Base-by-base conservation (phyloP, 2,797 vertebrate genomes). In the Micropoecilia bifurca region DNA sequence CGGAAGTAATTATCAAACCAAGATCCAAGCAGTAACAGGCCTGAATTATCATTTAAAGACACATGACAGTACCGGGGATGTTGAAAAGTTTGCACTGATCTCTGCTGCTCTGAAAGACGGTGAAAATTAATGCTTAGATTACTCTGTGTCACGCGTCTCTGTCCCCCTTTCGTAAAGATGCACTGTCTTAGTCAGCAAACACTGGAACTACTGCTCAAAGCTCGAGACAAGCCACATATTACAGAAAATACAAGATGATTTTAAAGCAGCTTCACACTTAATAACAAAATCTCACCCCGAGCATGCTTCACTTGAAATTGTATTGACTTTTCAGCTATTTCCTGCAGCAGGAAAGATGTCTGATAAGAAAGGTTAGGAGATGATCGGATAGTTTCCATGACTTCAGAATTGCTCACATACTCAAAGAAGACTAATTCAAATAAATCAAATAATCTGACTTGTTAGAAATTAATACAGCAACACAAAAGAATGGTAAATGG, bases 131-230 rank as follows among this genome's bases (percentile, higher is more conserved):
- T 84, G 71, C 80, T 83, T 71, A 74, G 61, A 80, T 69, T 77
- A 50, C 45, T 33, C 25, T 3, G 71, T 25, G 9, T 47, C 79
- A 36, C 10, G 50, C 71, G 71, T 86, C 63, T 72, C 78, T 25
- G 72, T 41, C 80, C 74, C 10, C 73, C 14, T 14, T 69, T 59
- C 73, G 45, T 5, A 48, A 78, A 33, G 75, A 80, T 76, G 59
- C 28, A 57, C 74, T 75, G 77, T 80, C 83, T 91, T 78, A 74
- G 68, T 81, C 88, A 89, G 82, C 90, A 91, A 90, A 93, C 91
- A 91, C 83, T 74, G 73, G 82, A 89, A 76, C 89, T 90, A 83
- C 80, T 10, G 8, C 84, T 90, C 83, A 82, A 82, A 91, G 80
- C 81, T 74, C 1, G 0, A 41, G 71, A 73, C 76, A 74, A 84